Conservation (phyloP, 2,113 vertebrate genomes). For the Micronycteris hirsuta region DNA sequence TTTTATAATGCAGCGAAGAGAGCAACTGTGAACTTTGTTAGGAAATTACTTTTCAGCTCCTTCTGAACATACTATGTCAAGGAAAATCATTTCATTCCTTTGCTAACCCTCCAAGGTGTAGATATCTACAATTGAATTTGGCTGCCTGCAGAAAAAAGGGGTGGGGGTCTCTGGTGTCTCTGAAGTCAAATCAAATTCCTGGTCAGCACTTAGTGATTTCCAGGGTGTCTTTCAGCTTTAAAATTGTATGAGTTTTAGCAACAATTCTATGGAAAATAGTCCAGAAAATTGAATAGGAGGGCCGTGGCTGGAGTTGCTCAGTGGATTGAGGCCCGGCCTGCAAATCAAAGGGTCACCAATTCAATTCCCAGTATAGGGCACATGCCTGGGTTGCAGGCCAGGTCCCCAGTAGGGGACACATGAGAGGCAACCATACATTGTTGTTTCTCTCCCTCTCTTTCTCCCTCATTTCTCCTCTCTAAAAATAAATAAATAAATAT, state of each 20-base stretch:
- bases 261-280: neutral
- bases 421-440: too few species aligned
- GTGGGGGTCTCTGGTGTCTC: neutral
- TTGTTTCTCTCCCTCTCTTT: too few species aligned
- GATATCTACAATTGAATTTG: neutral
- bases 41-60: conserved; percentile 45
- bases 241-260: conserved; percentile 26
- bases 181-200: neutral
- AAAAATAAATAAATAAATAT: too few species aligned
- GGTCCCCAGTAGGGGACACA: too few species aligned
- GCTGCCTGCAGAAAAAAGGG: neutral
- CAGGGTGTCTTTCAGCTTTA: neutral
- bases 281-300: conserved; percentile 29
- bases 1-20: conserved; percentile 24
- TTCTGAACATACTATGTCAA: conserved; percentile 21
- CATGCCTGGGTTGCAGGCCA: too few species aligned
- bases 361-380: too few species aligned
- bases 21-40: conserved; percentile 49
- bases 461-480: too few species aligned
- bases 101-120: neutral
- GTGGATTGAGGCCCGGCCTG: too few species aligned
- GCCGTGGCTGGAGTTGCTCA: too few species aligned
- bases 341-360: too few species aligned
- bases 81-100: neutral
- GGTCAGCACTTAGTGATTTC: neutral